A percentile compares a stretch with the other conserved stretches of the same genome.
Conservation (phyloP, 2,113 vertebrate species). For the Chlorocebus sabaeus region DNA sequence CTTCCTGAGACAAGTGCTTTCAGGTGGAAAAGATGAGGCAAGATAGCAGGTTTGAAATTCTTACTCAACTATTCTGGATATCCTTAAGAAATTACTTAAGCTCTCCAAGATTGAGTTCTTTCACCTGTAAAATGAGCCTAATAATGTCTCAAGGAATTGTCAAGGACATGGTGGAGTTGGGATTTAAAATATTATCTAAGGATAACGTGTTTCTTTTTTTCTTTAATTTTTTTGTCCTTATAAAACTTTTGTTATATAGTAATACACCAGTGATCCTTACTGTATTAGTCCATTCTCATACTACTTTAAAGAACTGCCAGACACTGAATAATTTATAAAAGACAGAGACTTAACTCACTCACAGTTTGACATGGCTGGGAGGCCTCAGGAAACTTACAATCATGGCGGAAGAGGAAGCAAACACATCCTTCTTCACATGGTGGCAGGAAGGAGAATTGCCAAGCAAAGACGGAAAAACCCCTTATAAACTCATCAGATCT, state of each 20-base stretch:
- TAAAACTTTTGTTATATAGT: neutral
- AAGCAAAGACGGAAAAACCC: no score
- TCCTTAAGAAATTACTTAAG: neutral
- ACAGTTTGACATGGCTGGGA: no score
- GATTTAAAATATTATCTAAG: neutral
- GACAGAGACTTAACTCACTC: no score
- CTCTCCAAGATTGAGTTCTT: neutral
- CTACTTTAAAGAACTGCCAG: no score
- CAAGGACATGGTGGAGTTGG: neutral
- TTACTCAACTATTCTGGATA: neutral
- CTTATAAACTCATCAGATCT: no score
- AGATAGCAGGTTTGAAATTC: neutral
- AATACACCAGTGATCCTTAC: neutral
- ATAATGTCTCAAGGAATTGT: neutral
- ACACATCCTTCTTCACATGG: no score
- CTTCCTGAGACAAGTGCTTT: neutral
- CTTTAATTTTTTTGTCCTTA: neutral
- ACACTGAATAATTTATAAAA: no score
- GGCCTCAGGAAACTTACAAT: no score
- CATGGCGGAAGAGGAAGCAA: no score
- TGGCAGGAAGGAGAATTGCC: no score
- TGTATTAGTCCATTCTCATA: no score
- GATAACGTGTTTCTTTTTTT: neutral
- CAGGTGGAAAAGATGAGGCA: neutral
- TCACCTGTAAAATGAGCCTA: neutral